A percentile compares a stretch with the other conserved stretches of the same genome.
Evolutionary conservation across 1,140 invertebrate species (phyloP).

Genomic region (Octopus bimaculoides): DNA sequence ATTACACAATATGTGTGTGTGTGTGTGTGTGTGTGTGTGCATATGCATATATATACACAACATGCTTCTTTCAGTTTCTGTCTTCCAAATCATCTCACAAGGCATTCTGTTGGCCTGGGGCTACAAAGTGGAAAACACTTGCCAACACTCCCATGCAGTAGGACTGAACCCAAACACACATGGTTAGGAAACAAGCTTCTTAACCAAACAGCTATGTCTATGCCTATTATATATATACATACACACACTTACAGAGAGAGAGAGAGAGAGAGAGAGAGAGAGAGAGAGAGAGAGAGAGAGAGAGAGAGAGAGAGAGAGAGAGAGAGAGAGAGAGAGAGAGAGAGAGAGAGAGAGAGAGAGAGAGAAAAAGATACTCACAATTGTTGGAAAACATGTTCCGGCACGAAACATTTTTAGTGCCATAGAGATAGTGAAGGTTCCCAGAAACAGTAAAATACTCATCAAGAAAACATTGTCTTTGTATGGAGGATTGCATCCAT

Average conservation of each 20-base stretch:
- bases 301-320: not conserved
- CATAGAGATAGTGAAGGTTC: constrained; percentile 86
- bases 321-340: not conserved
- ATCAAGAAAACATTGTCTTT: constrained; percentile 83
- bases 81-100: too few relatives aligned
- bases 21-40: too few relatives aligned
- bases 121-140: too few relatives aligned
- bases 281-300: not conserved
- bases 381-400: constrained; percentile 86
- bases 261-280: not conserved
- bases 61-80: too few relatives aligned
- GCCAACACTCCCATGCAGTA: too few relatives aligned
- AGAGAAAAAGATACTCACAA: constrained; percentile 35
- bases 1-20: too few relatives aligned
- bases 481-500: constrained; percentile 64
- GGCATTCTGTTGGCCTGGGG: too few relatives aligned
- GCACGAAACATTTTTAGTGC: constrained; percentile 91
- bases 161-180: too few relatives aligned
- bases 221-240: too few relatives aligned
- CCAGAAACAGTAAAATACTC: constrained; percentile 87
- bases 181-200: too few relatives aligned
- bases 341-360: not conserved
- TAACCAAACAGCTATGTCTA: too few relatives aligned
- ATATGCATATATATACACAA: too few relatives aligned
- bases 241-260: not conserved